Percentiles rank a stretch among this genome's conserved stretches.
These are phyloP conservation scores for Pristionchus mayeri DNA, from an alignment of 2,888 invertebrate genomes.

Conservation along the genomic window DNA sequence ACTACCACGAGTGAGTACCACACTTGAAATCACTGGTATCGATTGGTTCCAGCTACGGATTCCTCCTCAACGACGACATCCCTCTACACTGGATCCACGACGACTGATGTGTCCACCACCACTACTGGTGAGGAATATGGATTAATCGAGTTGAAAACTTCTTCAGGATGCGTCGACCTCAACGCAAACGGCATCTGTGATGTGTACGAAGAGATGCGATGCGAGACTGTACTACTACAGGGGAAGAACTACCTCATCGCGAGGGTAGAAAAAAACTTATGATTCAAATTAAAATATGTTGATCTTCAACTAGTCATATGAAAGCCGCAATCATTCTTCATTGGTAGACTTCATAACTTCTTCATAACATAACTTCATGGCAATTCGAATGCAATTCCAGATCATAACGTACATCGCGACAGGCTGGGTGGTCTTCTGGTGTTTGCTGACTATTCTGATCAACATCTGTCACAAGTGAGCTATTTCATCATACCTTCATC, in stretches of 20 bases:
- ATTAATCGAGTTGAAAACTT: background rate
- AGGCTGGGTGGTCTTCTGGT: conserved; percentile 63
- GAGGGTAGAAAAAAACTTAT: too few species aligned
- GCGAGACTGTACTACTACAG: background rate
- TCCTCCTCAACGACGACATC: too few species aligned
- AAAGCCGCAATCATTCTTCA: too few species aligned
- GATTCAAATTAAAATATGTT: too few species aligned
- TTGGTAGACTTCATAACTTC: conserved; percentile 22
- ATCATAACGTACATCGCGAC: conserved; percentile 56
- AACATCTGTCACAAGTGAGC: conserved; percentile 59
- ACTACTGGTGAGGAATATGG: background rate
- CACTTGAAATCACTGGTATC: background rate
- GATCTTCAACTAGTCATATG: too few species aligned
- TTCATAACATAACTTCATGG: background rate
- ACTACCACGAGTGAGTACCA: conserved; percentile 9
- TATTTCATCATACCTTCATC: too few species aligned
- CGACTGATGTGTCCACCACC: background rate
- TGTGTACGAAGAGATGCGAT: conserved; percentile 9
- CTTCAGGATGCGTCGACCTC: background rate
- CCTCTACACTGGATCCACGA: background rate
- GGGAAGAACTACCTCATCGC: background rate
- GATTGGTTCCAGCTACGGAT: background rate
- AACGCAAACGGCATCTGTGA: background rate
- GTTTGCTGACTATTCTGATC: conserved; percentile 59
- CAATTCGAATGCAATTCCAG: conserved; percentile 43